Percentiles rank a stretch among this genome's conserved stretches.
Evolutionary conservation across 2,113 vertebrate genomes (phyloP).

Genomic region (Caranx ignobilis): DNA sequence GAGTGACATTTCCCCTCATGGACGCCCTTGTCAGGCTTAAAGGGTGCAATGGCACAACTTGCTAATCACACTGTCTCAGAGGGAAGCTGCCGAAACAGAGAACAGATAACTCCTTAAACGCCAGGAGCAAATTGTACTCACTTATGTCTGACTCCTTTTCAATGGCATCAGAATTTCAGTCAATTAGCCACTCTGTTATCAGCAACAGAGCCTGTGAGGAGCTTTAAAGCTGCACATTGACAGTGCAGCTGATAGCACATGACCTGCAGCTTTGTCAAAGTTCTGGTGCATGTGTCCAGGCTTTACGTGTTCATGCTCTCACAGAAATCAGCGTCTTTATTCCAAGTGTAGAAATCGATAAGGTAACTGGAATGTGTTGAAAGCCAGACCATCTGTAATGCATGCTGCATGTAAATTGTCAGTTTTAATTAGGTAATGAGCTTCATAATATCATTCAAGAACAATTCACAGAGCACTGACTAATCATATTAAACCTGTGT

Average conservation of each 20-base stretch:
- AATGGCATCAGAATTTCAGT: neutral
- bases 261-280: conserved; percentile 19
- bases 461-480: neutral
- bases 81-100: neutral
- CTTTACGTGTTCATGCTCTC: neutral
- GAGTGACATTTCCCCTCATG: conserved; percentile 5
- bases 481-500: neutral
- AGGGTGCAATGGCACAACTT: neutral
- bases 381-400: conserved; percentile 14
- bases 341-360: neutral
- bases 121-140: conserved; percentile 34
- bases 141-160: conserved; percentile 37
- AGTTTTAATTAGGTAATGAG: neutral
- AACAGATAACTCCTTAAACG: conserved; percentile 9
- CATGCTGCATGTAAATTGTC: neutral
- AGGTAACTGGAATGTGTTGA: neutral
- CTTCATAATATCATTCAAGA: neutral
- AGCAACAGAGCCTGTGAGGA: neutral
- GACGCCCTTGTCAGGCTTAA: conserved; percentile 4
- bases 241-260: conserved; percentile 7
- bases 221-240: neutral
- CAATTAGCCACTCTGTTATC: conserved; percentile 32
- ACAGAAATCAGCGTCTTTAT: neutral
- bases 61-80: conserved; percentile 22
- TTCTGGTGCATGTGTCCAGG: neutral